Percentiles rank a stretch among this genome's conserved stretches.
Conservation (phyloP, 92 coral and sea anemone species). For the Palythoa heliodiscus region DNA sequence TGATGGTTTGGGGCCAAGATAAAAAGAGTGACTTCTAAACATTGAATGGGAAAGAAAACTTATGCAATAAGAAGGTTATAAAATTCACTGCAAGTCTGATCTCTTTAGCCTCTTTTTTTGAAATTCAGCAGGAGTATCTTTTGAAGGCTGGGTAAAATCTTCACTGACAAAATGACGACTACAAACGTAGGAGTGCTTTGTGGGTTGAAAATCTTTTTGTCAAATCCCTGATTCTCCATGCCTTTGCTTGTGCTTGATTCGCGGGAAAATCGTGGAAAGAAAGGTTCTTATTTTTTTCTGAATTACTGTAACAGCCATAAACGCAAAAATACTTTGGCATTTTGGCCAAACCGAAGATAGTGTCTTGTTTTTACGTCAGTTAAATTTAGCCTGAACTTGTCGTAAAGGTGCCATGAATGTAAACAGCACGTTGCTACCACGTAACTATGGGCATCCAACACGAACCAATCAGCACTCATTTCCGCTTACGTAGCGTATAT, state of each 20-base stretch:
- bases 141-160: background rate
- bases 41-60: constrained; percentile 11
- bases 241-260: background rate
- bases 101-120: background rate
- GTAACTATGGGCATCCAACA: constrained; percentile 22
- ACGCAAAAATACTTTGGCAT: constrained; percentile 8
- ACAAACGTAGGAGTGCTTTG: background rate
- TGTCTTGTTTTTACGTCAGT: constrained; percentile 12
- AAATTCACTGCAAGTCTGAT: constrained; percentile 8
- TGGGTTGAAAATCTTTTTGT: background rate
- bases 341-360: constrained; percentile 3
- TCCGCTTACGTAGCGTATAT: constrained; percentile 16
- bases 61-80: constrained; percentile 10
- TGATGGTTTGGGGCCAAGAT: constrained; percentile 11
- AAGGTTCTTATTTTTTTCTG: background rate
- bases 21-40: constrained; percentile 12
- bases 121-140: constrained; percentile 1
- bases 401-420: background rate
- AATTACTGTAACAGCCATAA: constrained; percentile 10
- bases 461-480: constrained; percentile 23
- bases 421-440: constrained; percentile 25
- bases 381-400: constrained; percentile 2
- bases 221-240: constrained; percentile 6
- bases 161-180: background rate
- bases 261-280: background rate